Evolutionary conservation across 2,113 vertebrate species (phyloP).

Genomic region (Centropus unirufus): DNA sequence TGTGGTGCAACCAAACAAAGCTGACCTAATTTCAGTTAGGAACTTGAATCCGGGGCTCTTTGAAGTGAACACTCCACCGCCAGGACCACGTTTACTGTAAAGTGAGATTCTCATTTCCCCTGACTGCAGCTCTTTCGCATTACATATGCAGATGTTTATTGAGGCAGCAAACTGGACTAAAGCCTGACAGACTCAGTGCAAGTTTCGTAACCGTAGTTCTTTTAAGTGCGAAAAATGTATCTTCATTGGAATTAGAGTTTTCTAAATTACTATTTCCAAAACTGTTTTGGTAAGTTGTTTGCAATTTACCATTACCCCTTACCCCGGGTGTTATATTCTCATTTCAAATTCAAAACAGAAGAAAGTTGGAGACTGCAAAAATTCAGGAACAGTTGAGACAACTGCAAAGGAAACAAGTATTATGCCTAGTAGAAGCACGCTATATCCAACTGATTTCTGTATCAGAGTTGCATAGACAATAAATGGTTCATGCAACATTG

Average conservation of each 20-base stretch:
- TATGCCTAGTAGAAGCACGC: neutral
- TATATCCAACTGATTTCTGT: neutral
- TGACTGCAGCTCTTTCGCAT: neutral
- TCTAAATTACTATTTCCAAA: conserved; percentile 11
- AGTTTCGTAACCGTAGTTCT: neutral
- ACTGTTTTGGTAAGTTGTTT: neutral
- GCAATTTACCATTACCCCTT: neutral
- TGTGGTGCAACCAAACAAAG: neutral
- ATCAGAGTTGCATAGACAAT: neutral
- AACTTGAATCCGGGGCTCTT: neutral
- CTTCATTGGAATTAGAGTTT: neutral
- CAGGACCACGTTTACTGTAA: neutral
- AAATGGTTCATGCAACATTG: neutral
- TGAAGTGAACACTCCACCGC: neutral
- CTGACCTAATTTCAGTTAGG: neutral
- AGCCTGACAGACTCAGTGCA: neutral
- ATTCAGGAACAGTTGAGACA: neutral
- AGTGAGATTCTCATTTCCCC: neutral
- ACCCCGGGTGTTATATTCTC: neutral
- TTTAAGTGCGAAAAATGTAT: neutral
- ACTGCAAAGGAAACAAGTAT: neutral
- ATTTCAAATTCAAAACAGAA: neutral
- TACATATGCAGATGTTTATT: neutral
- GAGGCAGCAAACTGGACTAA: neutral
- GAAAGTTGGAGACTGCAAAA: neutral